phyloP scores from a whole-genome alignment of 2,113 vertebrate genomes.

The Oceanodroma tethys region DNA sequence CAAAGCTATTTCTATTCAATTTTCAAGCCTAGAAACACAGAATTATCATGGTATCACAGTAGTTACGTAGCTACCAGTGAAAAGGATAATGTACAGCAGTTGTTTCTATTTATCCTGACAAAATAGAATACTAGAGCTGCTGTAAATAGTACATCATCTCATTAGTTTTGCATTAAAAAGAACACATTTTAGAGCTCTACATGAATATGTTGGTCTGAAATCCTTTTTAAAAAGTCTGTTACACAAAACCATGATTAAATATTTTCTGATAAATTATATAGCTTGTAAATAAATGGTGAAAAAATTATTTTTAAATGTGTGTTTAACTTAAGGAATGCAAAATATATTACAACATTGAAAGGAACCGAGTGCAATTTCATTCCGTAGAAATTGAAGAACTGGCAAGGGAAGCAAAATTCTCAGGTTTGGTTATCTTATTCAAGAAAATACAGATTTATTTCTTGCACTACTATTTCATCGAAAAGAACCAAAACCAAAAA shows the following conservation, averaged over 20 bases:
- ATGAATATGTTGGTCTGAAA: not conserved
- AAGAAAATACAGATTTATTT: not conserved
- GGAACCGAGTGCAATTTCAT: not conserved
- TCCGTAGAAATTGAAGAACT: not conserved
- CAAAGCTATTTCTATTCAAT: not conserved
- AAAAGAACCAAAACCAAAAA: not conserved
- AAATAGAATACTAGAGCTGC: not conserved
- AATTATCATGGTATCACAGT: not conserved
- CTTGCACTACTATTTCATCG: not conserved
- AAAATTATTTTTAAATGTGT: not conserved
- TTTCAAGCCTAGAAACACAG: not conserved
- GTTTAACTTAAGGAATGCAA: not conserved
- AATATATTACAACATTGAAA: not conserved
- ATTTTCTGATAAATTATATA: not conserved
- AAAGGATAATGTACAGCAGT: not conserved
- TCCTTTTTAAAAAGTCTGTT: not conserved
- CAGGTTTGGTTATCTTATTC: not conserved
- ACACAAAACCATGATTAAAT: not conserved
- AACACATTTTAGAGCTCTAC: not conserved
- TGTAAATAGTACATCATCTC: not conserved
- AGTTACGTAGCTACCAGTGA: not conserved
- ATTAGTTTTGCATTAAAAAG: slow-evolving; percentile 1
- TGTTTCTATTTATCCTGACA: not conserved
- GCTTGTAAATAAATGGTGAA: not conserved
- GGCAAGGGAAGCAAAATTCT: not conserved